Evolutionary conservation across 2,888 invertebrate species (phyloP).

Genomic region (Cantharis lateralis): DNA sequence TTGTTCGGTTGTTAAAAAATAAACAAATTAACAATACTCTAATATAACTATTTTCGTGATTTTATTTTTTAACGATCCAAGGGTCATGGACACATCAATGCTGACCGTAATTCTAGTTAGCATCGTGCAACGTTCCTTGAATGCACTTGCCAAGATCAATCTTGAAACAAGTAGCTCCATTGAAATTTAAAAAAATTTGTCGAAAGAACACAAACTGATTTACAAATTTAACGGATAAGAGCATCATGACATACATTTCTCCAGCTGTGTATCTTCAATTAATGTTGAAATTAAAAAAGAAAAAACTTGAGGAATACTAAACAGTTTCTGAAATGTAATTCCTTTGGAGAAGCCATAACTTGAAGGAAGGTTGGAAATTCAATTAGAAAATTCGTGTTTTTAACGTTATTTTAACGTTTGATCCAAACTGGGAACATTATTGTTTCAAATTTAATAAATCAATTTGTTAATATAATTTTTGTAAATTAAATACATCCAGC

Average conservation of each 20-base stretch:
- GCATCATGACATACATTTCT: background rate
- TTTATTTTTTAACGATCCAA: conserved; percentile 39
- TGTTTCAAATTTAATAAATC: background rate
- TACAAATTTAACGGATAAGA: background rate
- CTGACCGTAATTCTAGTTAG: conserved; percentile 45
- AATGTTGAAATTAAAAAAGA: background rate
- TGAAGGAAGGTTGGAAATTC: no score
- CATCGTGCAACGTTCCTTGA: conserved; percentile 31
- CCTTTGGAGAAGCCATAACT: no score
- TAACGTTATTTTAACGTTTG: background rate
- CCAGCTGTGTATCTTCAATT: background rate
- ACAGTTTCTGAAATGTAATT: no score
- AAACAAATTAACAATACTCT: conserved; percentile 40
- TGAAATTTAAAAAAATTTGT: background rate
- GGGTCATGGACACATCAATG: conserved; percentile 46
- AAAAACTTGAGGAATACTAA: no score
- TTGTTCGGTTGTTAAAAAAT: conserved; percentile 35
- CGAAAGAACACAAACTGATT: background rate
- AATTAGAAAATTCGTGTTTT: no score
- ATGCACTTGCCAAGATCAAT: conserved; percentile 15
- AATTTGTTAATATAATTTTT: background rate
- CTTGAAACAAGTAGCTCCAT: conserved; percentile 1
- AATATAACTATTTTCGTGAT: conserved; percentile 32
- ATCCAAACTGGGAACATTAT: background rate
- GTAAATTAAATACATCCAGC: background rate